Evolutionary conservation across 1,140 invertebrate species (phyloP).

Genomic region (Panulirus ornatus): DNA sequence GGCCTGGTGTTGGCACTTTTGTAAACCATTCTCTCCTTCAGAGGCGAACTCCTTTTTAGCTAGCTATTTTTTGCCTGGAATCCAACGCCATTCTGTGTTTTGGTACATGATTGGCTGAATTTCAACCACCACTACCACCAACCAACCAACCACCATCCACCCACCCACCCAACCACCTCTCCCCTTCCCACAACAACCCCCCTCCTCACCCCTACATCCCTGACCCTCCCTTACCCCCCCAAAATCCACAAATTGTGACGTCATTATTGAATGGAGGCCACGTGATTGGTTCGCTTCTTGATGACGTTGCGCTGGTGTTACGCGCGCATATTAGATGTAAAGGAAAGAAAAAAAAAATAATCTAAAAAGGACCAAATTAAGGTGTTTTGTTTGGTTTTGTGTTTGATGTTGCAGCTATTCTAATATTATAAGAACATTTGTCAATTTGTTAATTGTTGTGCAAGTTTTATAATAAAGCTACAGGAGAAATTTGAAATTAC

Average conservation of each 20-base stretch:
- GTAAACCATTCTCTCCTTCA: background rate
- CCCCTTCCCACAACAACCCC: background rate
- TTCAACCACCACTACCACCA: background rate
- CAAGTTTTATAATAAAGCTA: constrained; percentile 73
- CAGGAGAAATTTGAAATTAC: constrained; percentile 47
- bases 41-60: constrained; percentile 4
- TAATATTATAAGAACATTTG: constrained; percentile 72
- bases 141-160: no score
- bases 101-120: constrained; percentile 20
- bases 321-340: constrained; percentile 60
- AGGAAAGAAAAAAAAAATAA: constrained; percentile 18
- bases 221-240: background rate
- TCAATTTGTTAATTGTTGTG: constrained; percentile 74
- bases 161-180: constrained; percentile 6
- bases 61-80: constrained; percentile 22
- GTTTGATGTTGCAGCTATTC: constrained; percentile 72
- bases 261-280: constrained; percentile 4
- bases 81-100: constrained; percentile 15
- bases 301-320: constrained; percentile 50
- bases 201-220: constrained; percentile 8
- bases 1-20: background rate
- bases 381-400: constrained; percentile 73
- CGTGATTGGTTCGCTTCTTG: constrained; percentile 25
- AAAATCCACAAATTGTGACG: background rate
- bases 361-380: constrained; percentile 70